phyloP scores from a whole-genome alignment of 2,113 vertebrate genomes.

The Hippocampus barbouri region DNA sequence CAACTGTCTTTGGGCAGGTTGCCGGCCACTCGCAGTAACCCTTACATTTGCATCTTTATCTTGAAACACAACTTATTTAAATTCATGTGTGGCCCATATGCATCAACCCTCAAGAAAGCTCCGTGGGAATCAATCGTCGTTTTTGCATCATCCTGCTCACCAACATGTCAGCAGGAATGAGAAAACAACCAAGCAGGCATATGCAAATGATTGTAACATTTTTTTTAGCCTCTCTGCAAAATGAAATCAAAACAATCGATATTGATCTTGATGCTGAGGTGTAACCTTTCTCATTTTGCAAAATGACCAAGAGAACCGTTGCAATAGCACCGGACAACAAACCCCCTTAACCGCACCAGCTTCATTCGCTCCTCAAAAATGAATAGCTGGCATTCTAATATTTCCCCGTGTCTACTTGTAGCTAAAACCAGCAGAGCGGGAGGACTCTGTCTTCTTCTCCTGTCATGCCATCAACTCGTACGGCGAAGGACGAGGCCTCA shows the following conservation, averaged over 20 bases:
- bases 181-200: not conserved
- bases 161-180: too few relatives aligned
- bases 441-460: conserved; percentile 98
- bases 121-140: not conserved
- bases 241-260: not conserved
- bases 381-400: conserved; percentile 20
- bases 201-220: not conserved
- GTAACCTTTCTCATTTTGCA: not conserved
- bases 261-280: not conserved
- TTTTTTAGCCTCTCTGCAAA: not conserved
- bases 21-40: too few relatives aligned
- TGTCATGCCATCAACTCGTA: conserved; percentile 99
- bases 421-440: conserved; percentile 94
- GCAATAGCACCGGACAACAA: not conserved
- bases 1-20: too few relatives aligned
- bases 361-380: not conserved
- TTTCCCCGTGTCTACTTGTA: conserved; percentile 47
- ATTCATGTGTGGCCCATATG: not conserved
- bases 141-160: not conserved
- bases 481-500: conserved; percentile 92
- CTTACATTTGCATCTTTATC: too few relatives aligned
- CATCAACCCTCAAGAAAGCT: not conserved
- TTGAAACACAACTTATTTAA: too few relatives aligned
- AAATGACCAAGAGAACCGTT: not conserved
- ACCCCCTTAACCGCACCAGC: not conserved